Evolutionary conservation across 2,797 vertebrate species (phyloP).

Genomic region (Cryptoprocta ferox): DNA sequence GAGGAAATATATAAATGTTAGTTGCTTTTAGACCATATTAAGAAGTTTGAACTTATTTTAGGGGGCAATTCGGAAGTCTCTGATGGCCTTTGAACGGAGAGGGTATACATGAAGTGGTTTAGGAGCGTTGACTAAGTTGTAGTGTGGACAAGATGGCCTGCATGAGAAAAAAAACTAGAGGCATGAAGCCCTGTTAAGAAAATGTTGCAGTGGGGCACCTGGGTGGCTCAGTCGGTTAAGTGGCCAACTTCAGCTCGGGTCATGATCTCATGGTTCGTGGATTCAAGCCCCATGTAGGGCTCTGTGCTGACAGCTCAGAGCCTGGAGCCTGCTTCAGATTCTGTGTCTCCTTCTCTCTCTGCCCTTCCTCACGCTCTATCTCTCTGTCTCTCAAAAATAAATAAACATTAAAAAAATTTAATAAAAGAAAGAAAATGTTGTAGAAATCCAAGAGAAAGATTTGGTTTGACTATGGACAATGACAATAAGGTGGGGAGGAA

Average conservation of each 20-base stretch:
- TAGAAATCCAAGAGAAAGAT: slow-evolving; percentile 35
- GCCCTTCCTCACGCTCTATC: too few species aligned
- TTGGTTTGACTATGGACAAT: neutral
- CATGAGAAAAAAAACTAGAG: neutral
- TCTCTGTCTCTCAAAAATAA: too few species aligned
- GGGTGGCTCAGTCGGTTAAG: too few species aligned
- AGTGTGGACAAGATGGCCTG: neutral
- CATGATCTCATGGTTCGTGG: too few species aligned
- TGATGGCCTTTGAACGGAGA: slow-evolving; percentile 29
- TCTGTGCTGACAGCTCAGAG: too few species aligned
- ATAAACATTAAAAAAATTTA: too few species aligned
- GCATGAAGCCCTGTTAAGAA: neutral
- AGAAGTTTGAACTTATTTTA: slow-evolving; percentile 24
- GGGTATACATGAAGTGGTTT: neutral
- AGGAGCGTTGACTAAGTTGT: neutral
- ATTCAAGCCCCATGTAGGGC: too few species aligned
- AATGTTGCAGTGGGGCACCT: neutral
- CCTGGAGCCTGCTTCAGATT: too few species aligned
- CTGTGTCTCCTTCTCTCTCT: too few species aligned
- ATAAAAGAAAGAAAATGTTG: neutral
- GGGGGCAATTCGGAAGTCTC: neutral
- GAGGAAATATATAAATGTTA: slow-evolving; percentile 15
- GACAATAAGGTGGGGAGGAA: slow-evolving; percentile 1
- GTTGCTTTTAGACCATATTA: neutral
- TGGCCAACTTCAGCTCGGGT: too few species aligned